Evolutionary conservation across 2,797 vertebrate genomes (phyloP).

Genomic region (Geotrypetes seraphini): DNA sequence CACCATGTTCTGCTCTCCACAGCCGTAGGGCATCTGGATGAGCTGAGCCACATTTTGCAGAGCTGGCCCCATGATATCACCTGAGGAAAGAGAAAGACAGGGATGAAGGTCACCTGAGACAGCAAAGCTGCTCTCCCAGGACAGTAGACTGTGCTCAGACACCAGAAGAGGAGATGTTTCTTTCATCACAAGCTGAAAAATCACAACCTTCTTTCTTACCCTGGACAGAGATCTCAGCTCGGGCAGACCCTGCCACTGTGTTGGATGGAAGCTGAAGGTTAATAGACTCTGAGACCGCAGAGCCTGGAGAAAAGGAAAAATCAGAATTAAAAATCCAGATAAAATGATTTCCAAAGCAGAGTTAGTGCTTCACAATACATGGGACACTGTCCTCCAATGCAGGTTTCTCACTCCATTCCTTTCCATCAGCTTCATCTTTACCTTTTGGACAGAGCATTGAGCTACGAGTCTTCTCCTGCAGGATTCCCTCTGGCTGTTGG

Average conservation of each 20-base stretch:
- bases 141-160: no score
- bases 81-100: slow-evolving; percentile 30
- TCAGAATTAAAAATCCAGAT: no score
- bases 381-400: no score
- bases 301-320: not conserved
- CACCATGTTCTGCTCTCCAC: slow-evolving; percentile 72
- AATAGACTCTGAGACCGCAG: not conserved
- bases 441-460: not conserved
- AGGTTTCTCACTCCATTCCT: no score
- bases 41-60: slow-evolving; percentile 58
- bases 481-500: not conserved
- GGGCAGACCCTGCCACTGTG: not conserved
- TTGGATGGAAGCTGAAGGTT: not conserved
- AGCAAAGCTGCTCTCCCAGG: no score
- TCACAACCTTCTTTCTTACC: not conserved
- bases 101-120: no score
- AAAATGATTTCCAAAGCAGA: no score
- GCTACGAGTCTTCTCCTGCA: not conserved
- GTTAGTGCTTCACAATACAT: no score
- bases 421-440: not conserved
- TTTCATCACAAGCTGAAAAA: no score
- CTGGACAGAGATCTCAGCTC: not conserved
- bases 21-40: slow-evolving; percentile 61
- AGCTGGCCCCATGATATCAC: slow-evolving; percentile 61
- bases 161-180: no score